Conservation (phyloP, 2,113 vertebrate species). For the Perca schrenkii region DNA sequence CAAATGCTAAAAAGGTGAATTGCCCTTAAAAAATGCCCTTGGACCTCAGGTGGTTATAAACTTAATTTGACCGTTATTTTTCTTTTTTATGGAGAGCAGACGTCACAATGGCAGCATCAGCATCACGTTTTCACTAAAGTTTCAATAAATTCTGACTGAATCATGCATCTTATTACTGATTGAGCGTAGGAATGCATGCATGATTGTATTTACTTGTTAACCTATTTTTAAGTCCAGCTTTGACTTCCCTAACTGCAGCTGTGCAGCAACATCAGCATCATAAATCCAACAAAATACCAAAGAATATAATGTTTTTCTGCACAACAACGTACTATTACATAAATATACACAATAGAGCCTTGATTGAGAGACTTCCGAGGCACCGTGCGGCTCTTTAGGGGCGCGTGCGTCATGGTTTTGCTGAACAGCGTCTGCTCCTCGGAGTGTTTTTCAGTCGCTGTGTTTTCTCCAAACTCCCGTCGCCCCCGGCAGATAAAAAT, state of each 20-base stretch:
- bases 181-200: neutral
- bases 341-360: constrained; percentile 45
- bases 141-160: no score
- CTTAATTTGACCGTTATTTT: no score
- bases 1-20: no score
- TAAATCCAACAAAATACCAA: neutral
- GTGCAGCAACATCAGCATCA: neutral
- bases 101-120: no score
- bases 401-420: constrained; percentile 21
- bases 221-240: neutral
- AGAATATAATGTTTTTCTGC: neutral
- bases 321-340: constrained; percentile 8
- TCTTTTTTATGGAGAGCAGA: no score
- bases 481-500: constrained; percentile 54
- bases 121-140: no score
- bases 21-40: no score
- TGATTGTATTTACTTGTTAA: neutral
- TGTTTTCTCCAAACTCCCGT: constrained; percentile 11
- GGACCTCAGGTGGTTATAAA: no score
- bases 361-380: constrained; percentile 42
- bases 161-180: no score
- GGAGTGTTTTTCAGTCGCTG: constrained; percentile 1
- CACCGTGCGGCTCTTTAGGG: neutral
- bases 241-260: neutral
- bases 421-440: constrained; percentile 3